These are phyloP conservation scores for Araneus ventricosus DNA, from an alignment of 1,140 invertebrate species.

Conservation along the genomic window DNA sequence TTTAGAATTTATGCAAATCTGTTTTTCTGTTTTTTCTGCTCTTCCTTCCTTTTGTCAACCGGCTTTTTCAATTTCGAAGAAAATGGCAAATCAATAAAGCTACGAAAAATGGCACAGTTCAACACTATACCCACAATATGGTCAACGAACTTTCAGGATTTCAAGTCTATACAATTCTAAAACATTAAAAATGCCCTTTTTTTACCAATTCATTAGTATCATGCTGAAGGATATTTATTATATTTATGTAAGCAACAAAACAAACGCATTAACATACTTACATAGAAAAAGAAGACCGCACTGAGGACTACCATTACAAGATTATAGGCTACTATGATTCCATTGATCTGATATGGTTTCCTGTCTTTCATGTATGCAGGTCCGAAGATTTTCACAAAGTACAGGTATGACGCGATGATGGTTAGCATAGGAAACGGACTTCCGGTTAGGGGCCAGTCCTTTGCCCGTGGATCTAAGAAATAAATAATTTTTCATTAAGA, in stretches of 20 bases:
- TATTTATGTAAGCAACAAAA: too few species aligned
- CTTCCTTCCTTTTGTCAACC: too few species aligned
- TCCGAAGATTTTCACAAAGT: constrained; percentile 87
- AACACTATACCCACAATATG: too few species aligned
- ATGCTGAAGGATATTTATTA: too few species aligned
- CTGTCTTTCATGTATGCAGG: constrained; percentile 81
- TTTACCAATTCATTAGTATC: not conserved
- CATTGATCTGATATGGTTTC: constrained; percentile 80
- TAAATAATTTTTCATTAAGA: constrained; percentile 61
- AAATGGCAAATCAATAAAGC: too few species aligned
- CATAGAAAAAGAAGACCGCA: constrained; percentile 80
- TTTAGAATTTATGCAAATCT: too few species aligned
- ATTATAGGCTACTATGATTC: constrained; percentile 81
- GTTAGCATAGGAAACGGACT: constrained; percentile 92
- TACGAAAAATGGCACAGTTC: too few species aligned
- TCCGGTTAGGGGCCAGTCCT: constrained; percentile 93
- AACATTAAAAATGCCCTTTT: not conserved
- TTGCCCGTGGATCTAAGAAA: constrained; percentile 91
- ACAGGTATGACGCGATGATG: constrained; percentile 84
- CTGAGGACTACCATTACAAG: constrained; percentile 81
- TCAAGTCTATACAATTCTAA: too few species aligned
- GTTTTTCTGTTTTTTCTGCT: too few species aligned
- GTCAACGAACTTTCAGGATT: too few species aligned
- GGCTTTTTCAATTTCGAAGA: too few species aligned
- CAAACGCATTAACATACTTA: constrained; percentile 40